Evolutionary conservation across 1,140 invertebrate species (phyloP).

Genomic region (Laupala kohalensis): DNA sequence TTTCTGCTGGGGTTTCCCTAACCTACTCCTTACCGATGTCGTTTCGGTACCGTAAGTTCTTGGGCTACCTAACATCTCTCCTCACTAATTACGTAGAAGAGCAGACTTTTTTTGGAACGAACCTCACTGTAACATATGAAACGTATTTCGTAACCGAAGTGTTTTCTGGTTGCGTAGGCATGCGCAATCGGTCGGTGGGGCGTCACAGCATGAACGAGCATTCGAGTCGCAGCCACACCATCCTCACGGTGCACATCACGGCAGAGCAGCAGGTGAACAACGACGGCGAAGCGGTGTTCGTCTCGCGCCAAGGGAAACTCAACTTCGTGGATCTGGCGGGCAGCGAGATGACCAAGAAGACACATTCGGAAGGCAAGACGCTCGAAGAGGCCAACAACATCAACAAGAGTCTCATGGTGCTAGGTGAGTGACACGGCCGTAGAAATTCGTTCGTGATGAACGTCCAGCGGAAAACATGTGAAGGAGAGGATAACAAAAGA

Average conservation of each 20-base stretch:
- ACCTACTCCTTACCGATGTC: too few species aligned
- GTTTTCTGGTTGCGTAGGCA: slow-evolving; percentile 40
- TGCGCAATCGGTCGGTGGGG: slow-evolving; percentile 72
- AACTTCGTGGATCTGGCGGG: slow-evolving; percentile 92
- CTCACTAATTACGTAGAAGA: background rate
- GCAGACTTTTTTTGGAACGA: too few species aligned
- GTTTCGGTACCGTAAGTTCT: too few species aligned
- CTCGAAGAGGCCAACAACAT: slow-evolving; percentile 91
- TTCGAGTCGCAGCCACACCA: slow-evolving; percentile 88
- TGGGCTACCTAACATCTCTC: too few species aligned
- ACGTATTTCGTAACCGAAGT: slow-evolving; percentile 1
- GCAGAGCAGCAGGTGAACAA: slow-evolving; percentile 58
- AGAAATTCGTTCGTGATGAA: too few species aligned
- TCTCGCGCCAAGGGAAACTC: slow-evolving; percentile 77
- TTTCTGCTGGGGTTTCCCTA: too few species aligned
- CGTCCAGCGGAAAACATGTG: too few species aligned
- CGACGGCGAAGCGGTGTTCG: slow-evolving; percentile 61
- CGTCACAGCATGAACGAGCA: slow-evolving; percentile 92
- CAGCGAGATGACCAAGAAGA: slow-evolving; percentile 88
- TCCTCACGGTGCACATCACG: slow-evolving; percentile 74
- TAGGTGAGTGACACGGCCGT: slow-evolving; percentile 42
- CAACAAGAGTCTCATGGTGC: slow-evolving; percentile 89
- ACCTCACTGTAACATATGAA: too few species aligned
- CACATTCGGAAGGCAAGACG: slow-evolving; percentile 80
- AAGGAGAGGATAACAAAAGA: too few species aligned